Conservation (phyloP, 2,888 invertebrate species). For the Papilio demoleus region DNA sequence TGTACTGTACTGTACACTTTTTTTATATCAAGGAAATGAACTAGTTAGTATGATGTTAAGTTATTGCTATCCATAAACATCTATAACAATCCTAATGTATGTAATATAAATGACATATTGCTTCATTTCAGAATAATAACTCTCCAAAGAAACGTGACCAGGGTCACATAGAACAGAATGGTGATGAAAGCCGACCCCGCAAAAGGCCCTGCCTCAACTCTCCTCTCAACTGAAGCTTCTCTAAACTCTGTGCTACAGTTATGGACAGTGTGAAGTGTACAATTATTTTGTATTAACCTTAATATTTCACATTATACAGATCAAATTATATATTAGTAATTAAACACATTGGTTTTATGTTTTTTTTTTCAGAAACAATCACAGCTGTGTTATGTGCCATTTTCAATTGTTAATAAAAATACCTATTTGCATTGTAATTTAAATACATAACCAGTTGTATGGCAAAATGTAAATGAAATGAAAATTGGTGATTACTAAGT, state of each 20-base stretch:
- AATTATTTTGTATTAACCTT: conserved; percentile 67
- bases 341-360: conserved; percentile 55
- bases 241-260: conserved; percentile 65
- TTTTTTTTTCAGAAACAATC: conserved; percentile 53
- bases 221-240: conserved; percentile 66
- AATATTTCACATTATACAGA: conserved; percentile 60
- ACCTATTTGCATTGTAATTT: neutral
- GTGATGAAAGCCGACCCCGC: conserved; percentile 82
- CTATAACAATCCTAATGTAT: neutral
- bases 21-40: no score
- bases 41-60: no score
- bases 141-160: conserved; percentile 85
- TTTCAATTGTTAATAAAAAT: conserved; percentile 34
- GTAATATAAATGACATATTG: neutral
- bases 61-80: neutral
- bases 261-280: conserved; percentile 67
- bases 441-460: conserved; percentile 22
- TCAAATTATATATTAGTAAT: conserved; percentile 59
- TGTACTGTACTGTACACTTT: no score
- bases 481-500: neutral
- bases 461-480: conserved; percentile 32
- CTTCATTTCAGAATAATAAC: conserved; percentile 75
- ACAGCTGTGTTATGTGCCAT: conserved; percentile 54
- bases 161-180: conserved; percentile 80
- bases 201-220: conserved; percentile 84